Conservation (phyloP, 2,888 invertebrate genomes). For the Dryococelus australis region DNA sequence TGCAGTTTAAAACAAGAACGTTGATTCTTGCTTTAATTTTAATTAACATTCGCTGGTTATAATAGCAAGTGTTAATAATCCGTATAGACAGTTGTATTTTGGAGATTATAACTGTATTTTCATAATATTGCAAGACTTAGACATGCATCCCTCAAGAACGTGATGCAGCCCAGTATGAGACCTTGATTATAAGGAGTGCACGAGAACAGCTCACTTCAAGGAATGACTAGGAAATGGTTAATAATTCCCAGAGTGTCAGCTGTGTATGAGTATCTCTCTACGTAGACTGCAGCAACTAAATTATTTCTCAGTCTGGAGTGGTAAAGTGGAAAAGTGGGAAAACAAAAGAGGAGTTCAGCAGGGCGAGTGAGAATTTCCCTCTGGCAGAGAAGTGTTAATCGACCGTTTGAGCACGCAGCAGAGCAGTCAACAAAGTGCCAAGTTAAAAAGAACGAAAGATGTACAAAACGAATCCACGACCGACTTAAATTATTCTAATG, state of each 20-base stretch:
- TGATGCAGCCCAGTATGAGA: too few species aligned
- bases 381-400: neutral
- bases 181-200: too few species aligned
- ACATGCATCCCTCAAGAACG: too few species aligned
- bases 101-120: too few species aligned
- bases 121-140: too few species aligned
- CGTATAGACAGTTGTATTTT: too few species aligned
- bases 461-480: neutral
- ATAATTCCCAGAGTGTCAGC: neutral
- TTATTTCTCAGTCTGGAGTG: neutral
- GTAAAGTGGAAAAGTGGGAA: neutral
- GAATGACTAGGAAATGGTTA: neutral
- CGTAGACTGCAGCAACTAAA: neutral
- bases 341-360: neutral
- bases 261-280: neutral
- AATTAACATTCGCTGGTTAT: too few species aligned
- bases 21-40: too few species aligned
- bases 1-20: too few species aligned
- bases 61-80: too few species aligned
- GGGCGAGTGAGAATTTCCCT: neutral
- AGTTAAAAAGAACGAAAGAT: neutral
- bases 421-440: neutral
- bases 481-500: too few species aligned
- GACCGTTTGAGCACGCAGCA: neutral
- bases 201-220: neutral